Base-by-base conservation (phyloP, 2,888 invertebrate genomes). In the Phoenoteleia sp. region DNA sequence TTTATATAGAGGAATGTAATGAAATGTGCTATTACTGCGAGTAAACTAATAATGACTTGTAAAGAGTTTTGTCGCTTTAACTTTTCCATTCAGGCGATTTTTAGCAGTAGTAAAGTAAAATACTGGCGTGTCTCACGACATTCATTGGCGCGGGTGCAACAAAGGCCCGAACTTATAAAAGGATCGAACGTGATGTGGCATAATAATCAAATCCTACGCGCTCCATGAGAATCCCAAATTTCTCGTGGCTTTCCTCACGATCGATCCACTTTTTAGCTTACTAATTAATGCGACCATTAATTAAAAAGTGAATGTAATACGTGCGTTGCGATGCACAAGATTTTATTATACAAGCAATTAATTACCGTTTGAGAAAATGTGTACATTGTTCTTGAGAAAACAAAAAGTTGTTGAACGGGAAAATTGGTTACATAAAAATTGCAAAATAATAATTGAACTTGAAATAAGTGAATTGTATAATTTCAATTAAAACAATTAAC, bases 121-220 rank as follows among this genome's bases (percentile, higher is more conserved):
- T 76, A 66, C 23, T 64, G 54, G 54, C 52, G 54, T 47, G 49
- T 47, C 58, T 76, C 76, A 76, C 58, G 76, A 67, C 66, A 66
- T 54, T 56, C 54, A 75, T 77, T 60, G 56, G 45, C 77, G 47
- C 58, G 47, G 25, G 62, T n/a, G 17, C 27, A 69, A 66, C 66
- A 67, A 76, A 76, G 25, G 27, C 29, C 58, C 52, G 27, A 72
- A 54, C 52, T 72, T 60, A 72, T 39, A 23, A 11, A 23, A 36
- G n/a, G 27, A 56, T 56, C 72, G 72, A 72, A 80, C 80, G 80
- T 80, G 72, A 69, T 23, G 62, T 11, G 42, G 54, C 47, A 77
- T 77, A 76, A 76, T 52, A 66, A 76, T 64, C 7, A 19, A 17
- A 13, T 29, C 33, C 49, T 19, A 52, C 25, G 39, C 33, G 49